These are phyloP conservation scores for Triplophysa rosa DNA, from an alignment of 2,113 vertebrate species.

Conservation along the genomic window DNA sequence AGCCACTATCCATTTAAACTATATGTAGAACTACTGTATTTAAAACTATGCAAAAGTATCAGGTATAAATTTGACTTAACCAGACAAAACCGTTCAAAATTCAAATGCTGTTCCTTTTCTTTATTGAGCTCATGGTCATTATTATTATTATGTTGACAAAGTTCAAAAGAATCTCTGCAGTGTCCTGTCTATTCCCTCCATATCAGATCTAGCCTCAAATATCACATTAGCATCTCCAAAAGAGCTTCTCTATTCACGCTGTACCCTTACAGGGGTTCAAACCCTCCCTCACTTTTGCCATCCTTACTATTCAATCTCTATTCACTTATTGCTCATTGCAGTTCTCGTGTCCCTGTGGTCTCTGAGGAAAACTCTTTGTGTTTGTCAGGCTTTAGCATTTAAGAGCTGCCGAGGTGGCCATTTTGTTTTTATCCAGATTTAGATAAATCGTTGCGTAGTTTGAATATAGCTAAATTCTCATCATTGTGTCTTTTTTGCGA, in stretches of 20 bases:
- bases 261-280: conserved; percentile 25
- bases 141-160: conserved; percentile 54
- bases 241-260: conserved; percentile 46
- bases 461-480: background rate
- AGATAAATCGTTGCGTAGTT: background rate
- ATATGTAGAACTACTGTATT: background rate
- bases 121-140: conserved; percentile 35
- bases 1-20: background rate
- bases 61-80: background rate
- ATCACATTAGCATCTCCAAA: conserved; percentile 70
- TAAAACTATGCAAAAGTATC: background rate
- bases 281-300: background rate
- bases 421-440: conserved; percentile 5
- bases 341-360: background rate
- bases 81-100: background rate
- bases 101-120: conserved; percentile 1
- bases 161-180: conserved; percentile 52
- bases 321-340: conserved; percentile 17
- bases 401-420: background rate
- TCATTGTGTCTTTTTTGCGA: background rate
- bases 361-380: conserved; percentile 10
- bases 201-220: conserved; percentile 67
- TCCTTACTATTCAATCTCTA: conserved; percentile 23
- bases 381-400: conserved; percentile 3
- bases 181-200: conserved; percentile 63